phyloP scores from a whole-genome alignment of 2,113 vertebrate genomes.

The Periophthalmus modestus region DNA sequence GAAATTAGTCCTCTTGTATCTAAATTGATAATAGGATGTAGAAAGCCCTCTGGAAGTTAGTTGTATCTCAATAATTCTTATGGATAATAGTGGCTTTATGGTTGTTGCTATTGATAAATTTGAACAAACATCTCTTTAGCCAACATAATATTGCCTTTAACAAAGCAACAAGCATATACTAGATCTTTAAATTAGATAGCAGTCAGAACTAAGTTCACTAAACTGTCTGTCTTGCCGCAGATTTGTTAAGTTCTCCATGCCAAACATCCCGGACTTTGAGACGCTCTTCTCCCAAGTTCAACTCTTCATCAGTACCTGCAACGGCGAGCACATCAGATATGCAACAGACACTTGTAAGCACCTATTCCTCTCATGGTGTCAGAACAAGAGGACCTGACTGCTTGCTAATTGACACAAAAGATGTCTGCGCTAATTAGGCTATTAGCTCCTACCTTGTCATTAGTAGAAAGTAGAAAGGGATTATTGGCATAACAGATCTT shows the following conservation, averaged over 20 bases:
- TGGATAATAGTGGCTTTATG: no score
- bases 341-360: conserved; percentile 98
- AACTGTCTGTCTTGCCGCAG: conserved; percentile 65
- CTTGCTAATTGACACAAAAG: background rate
- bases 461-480: background rate
- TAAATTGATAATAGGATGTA: no score
- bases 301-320: conserved; percentile 99
- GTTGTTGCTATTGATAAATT: no score
- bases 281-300: conserved; percentile 98
- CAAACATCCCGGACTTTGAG: conserved; percentile 99
- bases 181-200: background rate
- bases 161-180: no score
- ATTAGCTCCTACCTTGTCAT: background rate
- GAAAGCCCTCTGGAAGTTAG: no score
- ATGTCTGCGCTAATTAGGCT: background rate
- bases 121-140: no score
- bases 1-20: no score
- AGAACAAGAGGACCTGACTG: background rate
- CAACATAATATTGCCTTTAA: no score
- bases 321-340: conserved; percentile 98
- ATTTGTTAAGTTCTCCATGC: conserved; percentile 99
- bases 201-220: background rate
- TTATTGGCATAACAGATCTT: background rate
- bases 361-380: background rate
- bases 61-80: no score